Conservation (phyloP, 2,113 vertebrate species). For the Prinia subflava region DNA sequence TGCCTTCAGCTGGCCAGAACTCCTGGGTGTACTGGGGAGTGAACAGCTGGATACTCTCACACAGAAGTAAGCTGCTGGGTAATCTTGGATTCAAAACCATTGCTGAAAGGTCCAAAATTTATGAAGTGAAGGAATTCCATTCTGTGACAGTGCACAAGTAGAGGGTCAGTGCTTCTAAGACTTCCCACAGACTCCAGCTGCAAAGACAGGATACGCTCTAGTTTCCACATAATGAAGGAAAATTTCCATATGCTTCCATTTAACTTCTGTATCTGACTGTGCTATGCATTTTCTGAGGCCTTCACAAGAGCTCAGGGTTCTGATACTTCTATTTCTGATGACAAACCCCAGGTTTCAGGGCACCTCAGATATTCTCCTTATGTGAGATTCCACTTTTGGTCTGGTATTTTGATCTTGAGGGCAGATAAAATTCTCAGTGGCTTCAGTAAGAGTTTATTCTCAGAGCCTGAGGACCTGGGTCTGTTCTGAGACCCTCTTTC, state of each 20-base stretch:
- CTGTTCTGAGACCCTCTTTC: background rate
- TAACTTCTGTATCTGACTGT: background rate
- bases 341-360: background rate
- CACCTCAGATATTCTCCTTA: background rate
- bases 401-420: background rate
- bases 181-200: slow-evolving; percentile 22
- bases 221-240: background rate
- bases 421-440: background rate
- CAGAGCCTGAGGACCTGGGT: background rate
- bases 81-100: background rate
- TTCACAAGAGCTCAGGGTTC: background rate
- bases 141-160: background rate
- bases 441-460: background rate
- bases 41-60: slow-evolving; percentile 32
- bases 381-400: background rate
- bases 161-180: background rate
- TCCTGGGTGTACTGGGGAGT: background rate
- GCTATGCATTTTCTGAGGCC: background rate
- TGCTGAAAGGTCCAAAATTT: slow-evolving; percentile 29
- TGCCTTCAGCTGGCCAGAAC: background rate
- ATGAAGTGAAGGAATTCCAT: slow-evolving; percentile 7
- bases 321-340: background rate
- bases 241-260: slow-evolving; percentile 30
- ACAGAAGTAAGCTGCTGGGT: background rate
- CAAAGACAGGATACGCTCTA: background rate